Conservation (phyloP, 2,113 vertebrate genomes). For the Tapirus terrestris region DNA sequence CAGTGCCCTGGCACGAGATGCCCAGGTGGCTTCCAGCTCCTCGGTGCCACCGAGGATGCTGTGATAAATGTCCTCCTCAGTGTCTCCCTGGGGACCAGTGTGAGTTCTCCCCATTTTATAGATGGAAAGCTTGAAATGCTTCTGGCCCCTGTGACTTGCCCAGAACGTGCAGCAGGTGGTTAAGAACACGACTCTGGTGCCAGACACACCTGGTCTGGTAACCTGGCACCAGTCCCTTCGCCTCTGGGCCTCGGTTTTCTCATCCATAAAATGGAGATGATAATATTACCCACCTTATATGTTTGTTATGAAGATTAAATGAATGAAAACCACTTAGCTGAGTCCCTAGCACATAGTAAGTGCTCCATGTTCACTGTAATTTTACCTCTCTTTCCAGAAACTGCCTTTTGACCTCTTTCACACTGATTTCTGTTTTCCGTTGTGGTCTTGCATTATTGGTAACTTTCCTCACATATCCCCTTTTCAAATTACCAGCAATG, state of each 20-base stretch:
- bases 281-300: background rate
- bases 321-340: background rate
- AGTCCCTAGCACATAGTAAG: background rate
- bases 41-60: background rate
- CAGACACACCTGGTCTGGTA: background rate
- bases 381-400: background rate
- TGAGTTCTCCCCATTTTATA: background rate
- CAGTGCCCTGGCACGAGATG: fast-evolving
- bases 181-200: background rate
- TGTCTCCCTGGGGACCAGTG: background rate
- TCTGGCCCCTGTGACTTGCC: background rate
- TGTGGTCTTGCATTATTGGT: background rate
- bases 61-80: fast-evolving
- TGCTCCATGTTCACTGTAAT: background rate
- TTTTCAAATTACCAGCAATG: background rate
- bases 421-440: background rate
- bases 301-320: background rate
- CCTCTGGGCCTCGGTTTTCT: background rate
- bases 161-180: background rate
- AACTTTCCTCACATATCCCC: background rate
- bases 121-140: background rate
- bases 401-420: background rate
- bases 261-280: background rate
- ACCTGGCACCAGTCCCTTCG: background rate
- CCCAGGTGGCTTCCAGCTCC: background rate